These are phyloP conservation scores for Pseudomyrmex flavicornis DNA, from an alignment of 1,140 invertebrate genomes.

Conservation along the genomic window DNA sequence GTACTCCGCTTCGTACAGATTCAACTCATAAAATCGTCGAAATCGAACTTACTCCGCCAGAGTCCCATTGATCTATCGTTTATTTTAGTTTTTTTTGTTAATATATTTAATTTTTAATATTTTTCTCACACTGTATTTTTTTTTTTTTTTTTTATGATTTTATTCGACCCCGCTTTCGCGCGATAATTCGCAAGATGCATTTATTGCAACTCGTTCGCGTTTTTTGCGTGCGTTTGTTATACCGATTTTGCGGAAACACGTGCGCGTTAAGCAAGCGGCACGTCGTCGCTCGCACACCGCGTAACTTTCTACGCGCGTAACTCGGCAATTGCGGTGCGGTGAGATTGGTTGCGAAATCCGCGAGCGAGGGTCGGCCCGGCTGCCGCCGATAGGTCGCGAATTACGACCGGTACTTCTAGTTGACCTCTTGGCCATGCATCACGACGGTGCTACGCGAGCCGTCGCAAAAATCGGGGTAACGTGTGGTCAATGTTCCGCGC, in stretches of 20 bases:
- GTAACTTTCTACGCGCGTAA: slow-evolving; percentile 68
- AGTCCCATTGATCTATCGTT: no score
- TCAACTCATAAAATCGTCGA: background rate
- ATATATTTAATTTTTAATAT: no score
- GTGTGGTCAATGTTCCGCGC: background rate
- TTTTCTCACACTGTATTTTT: no score
- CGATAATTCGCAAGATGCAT: no score
- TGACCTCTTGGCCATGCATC: slow-evolving; percentile 48
- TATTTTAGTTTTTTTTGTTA: no score
- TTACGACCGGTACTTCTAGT: slow-evolving; percentile 54
- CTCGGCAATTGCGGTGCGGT: slow-evolving; percentile 20
- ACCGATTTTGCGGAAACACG: slow-evolving; percentile 26
- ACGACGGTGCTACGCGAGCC: background rate
- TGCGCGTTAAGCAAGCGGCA: slow-evolving; percentile 56
- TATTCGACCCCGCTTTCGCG: background rate
- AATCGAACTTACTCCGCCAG: background rate
- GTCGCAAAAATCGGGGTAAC: slow-evolving; percentile 28
- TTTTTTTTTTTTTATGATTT: no score
- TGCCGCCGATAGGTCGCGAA: slow-evolving; percentile 52
- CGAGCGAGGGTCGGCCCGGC: slow-evolving; percentile 6
- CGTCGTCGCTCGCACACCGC: slow-evolving; percentile 1
- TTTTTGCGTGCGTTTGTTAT: slow-evolving; percentile 6
- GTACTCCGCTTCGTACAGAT: slow-evolving; percentile 10
- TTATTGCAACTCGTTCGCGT: background rate
- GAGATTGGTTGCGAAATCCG: slow-evolving; percentile 64